These are phyloP conservation scores for Drosophila saltans DNA, from an alignment of 1,140 invertebrate species.

Conservation along the genomic window DNA sequence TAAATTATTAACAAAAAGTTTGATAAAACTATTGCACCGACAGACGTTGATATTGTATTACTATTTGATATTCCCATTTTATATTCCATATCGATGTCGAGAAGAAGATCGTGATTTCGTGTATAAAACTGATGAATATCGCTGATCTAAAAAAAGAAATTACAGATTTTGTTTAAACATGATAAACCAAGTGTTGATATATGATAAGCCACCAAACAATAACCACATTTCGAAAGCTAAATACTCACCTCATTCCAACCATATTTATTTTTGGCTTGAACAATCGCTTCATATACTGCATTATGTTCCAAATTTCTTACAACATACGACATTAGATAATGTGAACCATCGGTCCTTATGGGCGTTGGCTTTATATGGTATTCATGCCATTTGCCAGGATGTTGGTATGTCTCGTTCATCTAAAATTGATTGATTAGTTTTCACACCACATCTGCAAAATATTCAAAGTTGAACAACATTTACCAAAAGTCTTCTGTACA, in stretches of 20 bases:
- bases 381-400: slow-evolving; percentile 85
- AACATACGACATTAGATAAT: slow-evolving; percentile 84
- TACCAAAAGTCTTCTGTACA: slow-evolving; percentile 85
- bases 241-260: slow-evolving; percentile 86
- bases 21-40: slow-evolving; percentile 41
- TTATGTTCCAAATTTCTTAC: slow-evolving; percentile 85
- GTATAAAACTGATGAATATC: slow-evolving; percentile 83
- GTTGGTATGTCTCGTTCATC: slow-evolving; percentile 85
- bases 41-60: slow-evolving; percentile 36
- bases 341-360: slow-evolving; percentile 66
- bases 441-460: no score
- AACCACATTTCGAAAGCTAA: no score
- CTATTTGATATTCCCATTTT: slow-evolving; percentile 76
- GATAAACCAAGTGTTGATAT: no score
- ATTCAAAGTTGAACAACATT: not conserved
- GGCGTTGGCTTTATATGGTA: slow-evolving; percentile 80
- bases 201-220: no score
- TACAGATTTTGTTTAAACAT: no score
- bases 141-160: slow-evolving; percentile 65
- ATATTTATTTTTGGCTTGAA: slow-evolving; percentile 87
- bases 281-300: slow-evolving; percentile 87
- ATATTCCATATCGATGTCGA: slow-evolving; percentile 83
- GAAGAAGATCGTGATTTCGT: slow-evolving; percentile 76
- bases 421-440: slow-evolving; percentile 47
- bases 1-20: slow-evolving; percentile 41